phyloP scores from a whole-genome alignment of 2,797 vertebrate genomes.

The Paguma larvata region DNA sequence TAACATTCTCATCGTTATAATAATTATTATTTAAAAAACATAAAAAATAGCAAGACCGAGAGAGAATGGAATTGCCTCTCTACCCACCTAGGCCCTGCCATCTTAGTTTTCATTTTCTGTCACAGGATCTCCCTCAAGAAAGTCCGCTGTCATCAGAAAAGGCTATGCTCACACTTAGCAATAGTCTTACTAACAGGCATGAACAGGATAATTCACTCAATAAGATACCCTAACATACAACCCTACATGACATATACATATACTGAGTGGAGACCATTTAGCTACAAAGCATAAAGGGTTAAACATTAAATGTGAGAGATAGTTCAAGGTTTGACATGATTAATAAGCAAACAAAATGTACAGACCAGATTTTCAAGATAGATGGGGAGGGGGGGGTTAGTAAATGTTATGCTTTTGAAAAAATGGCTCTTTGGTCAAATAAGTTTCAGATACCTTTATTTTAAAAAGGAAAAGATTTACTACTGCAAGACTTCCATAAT shows the following conservation, averaged over 20 bases:
- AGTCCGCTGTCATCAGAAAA: background rate
- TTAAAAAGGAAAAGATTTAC: background rate
- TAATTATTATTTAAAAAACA: background rate
- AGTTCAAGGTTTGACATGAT: background rate
- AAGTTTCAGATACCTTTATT: constrained; percentile 20
- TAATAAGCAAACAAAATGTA: background rate
- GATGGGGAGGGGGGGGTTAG: background rate
- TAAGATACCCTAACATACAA: constrained; percentile 34
- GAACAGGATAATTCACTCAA: background rate
- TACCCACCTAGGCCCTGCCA: background rate
- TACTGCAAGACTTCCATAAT: background rate
- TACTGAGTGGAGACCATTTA: background rate
- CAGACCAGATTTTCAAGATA: background rate
- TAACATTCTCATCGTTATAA: background rate
- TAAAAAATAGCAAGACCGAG: background rate
- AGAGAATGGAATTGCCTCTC: background rate
- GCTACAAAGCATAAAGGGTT: background rate
- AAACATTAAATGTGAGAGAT: background rate
- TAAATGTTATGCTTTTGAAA: constrained; percentile 18
- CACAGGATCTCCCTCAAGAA: background rate
- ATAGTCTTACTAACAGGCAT: background rate
- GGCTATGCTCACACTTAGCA: background rate
- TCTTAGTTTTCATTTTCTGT: background rate
- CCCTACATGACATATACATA: background rate
- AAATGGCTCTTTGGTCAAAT: background rate